Conservation (phyloP, 2,113 vertebrate species). For the Formicarius rufipectus region DNA sequence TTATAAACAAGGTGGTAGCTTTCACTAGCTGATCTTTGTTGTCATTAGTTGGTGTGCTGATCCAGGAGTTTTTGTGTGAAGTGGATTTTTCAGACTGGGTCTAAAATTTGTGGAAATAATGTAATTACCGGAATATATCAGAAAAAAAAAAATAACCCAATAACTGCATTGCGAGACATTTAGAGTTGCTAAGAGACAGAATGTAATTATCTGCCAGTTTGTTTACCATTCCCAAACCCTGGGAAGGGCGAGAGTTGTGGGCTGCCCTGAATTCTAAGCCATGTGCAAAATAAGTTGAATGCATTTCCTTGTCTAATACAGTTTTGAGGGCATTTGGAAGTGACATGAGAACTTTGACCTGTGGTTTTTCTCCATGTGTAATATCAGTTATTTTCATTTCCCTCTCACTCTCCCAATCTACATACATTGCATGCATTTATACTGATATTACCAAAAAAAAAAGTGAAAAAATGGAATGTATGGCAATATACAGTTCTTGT, state of each 20-base stretch:
- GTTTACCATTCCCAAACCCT: slow-evolving; percentile 49
- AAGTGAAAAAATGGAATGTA: background rate
- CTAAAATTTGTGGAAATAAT: slow-evolving; percentile 21
- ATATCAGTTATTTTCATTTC: background rate
- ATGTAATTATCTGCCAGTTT: slow-evolving; percentile 54
- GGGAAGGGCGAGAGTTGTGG: background rate
- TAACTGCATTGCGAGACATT: slow-evolving; percentile 22
- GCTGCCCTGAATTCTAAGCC: slow-evolving; percentile 7
- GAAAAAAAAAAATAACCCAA: background rate
- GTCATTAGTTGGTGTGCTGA: background rate
- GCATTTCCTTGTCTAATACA: background rate
- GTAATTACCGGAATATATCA: background rate
- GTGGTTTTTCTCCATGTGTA: background rate
- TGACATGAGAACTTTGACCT: background rate
- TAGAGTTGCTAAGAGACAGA: slow-evolving; percentile 57
- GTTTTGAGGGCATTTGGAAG: background rate
- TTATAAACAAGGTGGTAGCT: background rate
- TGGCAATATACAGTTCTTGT: background rate
- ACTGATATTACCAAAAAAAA: background rate
- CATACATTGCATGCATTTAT: background rate
- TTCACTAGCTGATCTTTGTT: background rate
- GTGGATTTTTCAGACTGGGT: background rate
- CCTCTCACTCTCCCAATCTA: background rate
- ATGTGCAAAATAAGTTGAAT: background rate
- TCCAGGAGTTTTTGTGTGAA: background rate